Percentiles rank a stretch among this genome's conserved stretches.
Conservation (phyloP, 2,888 invertebrate genomes). For the Galeruca laticollis region DNA sequence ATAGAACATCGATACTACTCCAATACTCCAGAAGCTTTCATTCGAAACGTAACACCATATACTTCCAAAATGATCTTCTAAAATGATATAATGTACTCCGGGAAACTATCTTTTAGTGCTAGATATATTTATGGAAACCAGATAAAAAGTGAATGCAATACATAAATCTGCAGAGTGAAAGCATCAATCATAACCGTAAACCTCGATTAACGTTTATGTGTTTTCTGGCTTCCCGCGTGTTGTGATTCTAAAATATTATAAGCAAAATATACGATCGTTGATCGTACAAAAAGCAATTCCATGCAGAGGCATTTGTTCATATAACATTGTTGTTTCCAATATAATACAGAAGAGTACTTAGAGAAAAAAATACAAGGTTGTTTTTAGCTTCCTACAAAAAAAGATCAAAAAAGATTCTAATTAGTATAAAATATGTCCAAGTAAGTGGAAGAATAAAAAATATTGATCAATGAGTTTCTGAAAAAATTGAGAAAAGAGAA, state of each 20-base stretch:
- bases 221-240: background rate
- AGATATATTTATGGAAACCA: slow-evolving; percentile 15
- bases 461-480: too few relatives aligned
- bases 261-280: slow-evolving; percentile 1
- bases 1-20: background rate
- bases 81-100: slow-evolving; percentile 8
- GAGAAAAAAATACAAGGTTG: too few relatives aligned
- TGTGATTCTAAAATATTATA: slow-evolving; percentile 16
- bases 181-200: slow-evolving; percentile 18
- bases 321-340: too few relatives aligned
- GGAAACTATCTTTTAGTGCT: slow-evolving; percentile 12
- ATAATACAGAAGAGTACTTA: too few relatives aligned
- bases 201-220: slow-evolving; percentile 20
- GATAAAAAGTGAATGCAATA: slow-evolving; percentile 22
- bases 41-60: background rate
- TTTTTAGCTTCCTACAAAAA: too few relatives aligned
- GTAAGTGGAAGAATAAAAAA: too few relatives aligned
- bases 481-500: too few relatives aligned
- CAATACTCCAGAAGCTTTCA: background rate
- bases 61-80: background rate
- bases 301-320: background rate
- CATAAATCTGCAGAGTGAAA: slow-evolving; percentile 17
- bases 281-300: background rate
- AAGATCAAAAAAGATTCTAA: too few relatives aligned
- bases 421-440: too few relatives aligned